phyloP scores from a whole-genome alignment of 2,888 invertebrate genomes.

The Acrocyrtus sp. region DNA sequence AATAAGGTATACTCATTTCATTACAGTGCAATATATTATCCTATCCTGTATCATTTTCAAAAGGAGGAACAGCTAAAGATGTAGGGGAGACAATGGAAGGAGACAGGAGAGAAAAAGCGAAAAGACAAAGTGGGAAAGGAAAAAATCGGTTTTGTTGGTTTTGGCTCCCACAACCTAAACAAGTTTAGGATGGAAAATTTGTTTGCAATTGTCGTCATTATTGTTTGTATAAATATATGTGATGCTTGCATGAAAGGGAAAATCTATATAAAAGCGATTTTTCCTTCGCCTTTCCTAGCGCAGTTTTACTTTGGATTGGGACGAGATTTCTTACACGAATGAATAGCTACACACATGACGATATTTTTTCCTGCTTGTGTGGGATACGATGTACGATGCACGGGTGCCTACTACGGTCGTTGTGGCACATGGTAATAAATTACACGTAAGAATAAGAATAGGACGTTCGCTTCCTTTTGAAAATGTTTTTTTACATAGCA shows the following conservation, averaged over 20 bases:
- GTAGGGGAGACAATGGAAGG: constrained; percentile 46
- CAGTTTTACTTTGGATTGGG: no score
- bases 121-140: constrained; percentile 46
- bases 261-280: no score
- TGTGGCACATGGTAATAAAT: constrained; percentile 62
- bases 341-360: no score
- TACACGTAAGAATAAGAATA: constrained; percentile 61
- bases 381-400: no score
- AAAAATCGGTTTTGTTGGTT: constrained; percentile 40
- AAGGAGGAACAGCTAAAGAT: constrained; percentile 1
- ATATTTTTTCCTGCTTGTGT: no score
- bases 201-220: constrained; percentile 62
- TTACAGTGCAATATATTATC: not conserved
- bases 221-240: constrained; percentile 38
- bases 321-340: no score
- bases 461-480: constrained; percentile 17
- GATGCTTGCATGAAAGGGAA: no score
- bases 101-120: no score
- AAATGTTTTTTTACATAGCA: no score
- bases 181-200: constrained; percentile 58
- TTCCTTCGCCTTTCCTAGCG: no score
- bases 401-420: constrained; percentile 20
- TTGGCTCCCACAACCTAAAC: constrained; percentile 36
- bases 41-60: not conserved
- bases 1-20: constrained; percentile 33